Base-by-base conservation (phyloP, 2,888 invertebrate genomes). In the Dolichopus griseipennis region DNA sequence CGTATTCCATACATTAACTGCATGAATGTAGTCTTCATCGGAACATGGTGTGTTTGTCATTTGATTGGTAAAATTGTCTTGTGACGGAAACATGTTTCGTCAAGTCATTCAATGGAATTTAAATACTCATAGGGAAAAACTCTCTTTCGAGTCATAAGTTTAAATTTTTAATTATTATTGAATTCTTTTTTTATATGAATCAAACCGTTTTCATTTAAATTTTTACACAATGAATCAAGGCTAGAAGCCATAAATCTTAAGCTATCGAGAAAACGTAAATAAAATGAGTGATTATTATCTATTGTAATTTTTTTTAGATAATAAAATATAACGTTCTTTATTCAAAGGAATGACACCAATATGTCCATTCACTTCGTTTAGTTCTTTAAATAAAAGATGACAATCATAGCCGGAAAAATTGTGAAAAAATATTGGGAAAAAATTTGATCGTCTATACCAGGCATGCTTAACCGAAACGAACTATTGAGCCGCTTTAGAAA, bases 1-100 rank as follows among this genome's bases (percentile, higher is more conserved):
- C 78, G 21, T 68, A 0, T 71, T 21, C 77, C 78, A 80, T 1
- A 79, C 75, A 6, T 70, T 71, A 34, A 69, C 34, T 6, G 79
- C 79, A 72, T 76, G 77, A 12, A 69, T 34, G 20, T 62, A 62
- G 20, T 62, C 22, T 10, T 22, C 12, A 15, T 21, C 10, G 12
- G 63, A 22, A 9, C 75, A 69, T 2, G 68, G 7, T 7, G 8
- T 62, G 9, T 62, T 22, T 7, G 5, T 62, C 12, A 62, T 20
- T 12, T 8, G 7, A 22, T 66, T 61, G 18, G 67, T 43, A 43
- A 66, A 37, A 67, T 64, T 65, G 18, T 68, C 34, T 34, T 34
- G 10, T 64, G 61, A 10, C 12, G 68, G 65, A 20, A 68, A 37
- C 18, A 7, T 22, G 9, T 33, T 63, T 68, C 65, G 62, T 66